Percentiles rank a stretch among this genome's conserved stretches.
Evolutionary conservation across 2,888 invertebrate genomes (phyloP).

Genomic region (Eumacrocentrus americanus): DNA sequence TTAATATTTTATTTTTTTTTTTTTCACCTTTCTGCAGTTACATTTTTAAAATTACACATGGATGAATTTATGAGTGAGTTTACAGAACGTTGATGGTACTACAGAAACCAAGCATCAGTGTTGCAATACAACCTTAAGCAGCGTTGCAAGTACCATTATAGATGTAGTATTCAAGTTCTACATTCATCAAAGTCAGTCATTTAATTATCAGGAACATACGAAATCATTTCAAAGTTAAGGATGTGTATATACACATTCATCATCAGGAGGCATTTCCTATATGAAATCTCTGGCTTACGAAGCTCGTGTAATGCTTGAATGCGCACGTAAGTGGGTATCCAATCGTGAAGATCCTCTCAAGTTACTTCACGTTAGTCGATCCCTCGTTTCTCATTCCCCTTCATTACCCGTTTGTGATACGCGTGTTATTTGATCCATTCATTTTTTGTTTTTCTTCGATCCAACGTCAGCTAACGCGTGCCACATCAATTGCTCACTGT

Average conservation of each 20-base stretch:
- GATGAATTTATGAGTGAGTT: background rate
- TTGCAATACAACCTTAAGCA: slow-evolving; percentile 7
- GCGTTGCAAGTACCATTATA: slow-evolving; percentile 40
- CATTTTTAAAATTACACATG: background rate
- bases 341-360: slow-evolving; percentile 36
- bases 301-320: background rate
- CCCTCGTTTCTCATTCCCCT: slow-evolving; percentile 14
- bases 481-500: slow-evolving; percentile 10
- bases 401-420: slow-evolving; percentile 13
- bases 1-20: too few relatives aligned
- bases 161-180: slow-evolving; percentile 32
- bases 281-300: background rate
- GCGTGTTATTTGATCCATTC: background rate
- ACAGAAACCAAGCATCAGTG: slow-evolving; percentile 13
- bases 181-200: slow-evolving; percentile 52
- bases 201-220: slow-evolving; percentile 39
- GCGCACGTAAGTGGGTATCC: background rate
- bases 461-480: slow-evolving; percentile 8
- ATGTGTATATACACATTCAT: slow-evolving; percentile 26
- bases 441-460: slow-evolving; percentile 1
- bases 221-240: slow-evolving; percentile 29
- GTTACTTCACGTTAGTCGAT: slow-evolving; percentile 37
- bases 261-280: slow-evolving; percentile 13
- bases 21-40: too few relatives aligned
- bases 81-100: background rate